Conservation (phyloP, 2,888 invertebrate species). For the Eilema griseolum region DNA sequence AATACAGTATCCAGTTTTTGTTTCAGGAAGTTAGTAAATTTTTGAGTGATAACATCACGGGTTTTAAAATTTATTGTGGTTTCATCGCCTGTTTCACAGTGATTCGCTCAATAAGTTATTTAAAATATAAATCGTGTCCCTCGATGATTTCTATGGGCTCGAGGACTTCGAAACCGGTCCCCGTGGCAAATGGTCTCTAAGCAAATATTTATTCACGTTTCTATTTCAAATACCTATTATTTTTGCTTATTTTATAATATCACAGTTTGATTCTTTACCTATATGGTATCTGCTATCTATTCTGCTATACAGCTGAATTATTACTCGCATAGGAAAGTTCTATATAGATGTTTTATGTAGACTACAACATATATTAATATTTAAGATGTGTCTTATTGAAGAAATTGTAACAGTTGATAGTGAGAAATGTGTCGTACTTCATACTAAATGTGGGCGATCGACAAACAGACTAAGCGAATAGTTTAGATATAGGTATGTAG, state of each 20-base stretch:
- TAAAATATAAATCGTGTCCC: slow-evolving; percentile 66
- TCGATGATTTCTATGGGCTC: slow-evolving; percentile 56
- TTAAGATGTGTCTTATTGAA: slow-evolving; percentile 7
- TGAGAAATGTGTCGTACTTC: slow-evolving; percentile 7
- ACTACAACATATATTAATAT: background rate
- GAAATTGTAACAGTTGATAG: slow-evolving; percentile 4
- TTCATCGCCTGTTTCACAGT: slow-evolving; percentile 56
- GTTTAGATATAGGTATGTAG: background rate
- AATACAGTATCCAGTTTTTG: background rate
- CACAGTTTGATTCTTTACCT: background rate
- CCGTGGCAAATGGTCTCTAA: slow-evolving; percentile 46
- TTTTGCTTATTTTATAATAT: background rate
- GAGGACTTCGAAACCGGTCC: slow-evolving; percentile 63
- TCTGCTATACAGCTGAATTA: background rate
- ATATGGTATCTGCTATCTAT: background rate
- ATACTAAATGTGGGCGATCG: slow-evolving; percentile 13
- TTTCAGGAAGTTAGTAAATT: background rate
- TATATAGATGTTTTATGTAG: background rate
- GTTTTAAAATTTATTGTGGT: slow-evolving; percentile 49
- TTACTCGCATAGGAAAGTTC: background rate
- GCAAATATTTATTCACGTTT: slow-evolving; percentile 46
- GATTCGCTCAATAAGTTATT: slow-evolving; percentile 78
- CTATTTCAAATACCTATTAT: slow-evolving; percentile 37
- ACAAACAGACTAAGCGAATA: background rate
- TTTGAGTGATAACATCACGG: slow-evolving; percentile 15